Base-by-base conservation (phyloP, 1,140 invertebrate species). In the Pseudachorutes palmiensis region DNA sequence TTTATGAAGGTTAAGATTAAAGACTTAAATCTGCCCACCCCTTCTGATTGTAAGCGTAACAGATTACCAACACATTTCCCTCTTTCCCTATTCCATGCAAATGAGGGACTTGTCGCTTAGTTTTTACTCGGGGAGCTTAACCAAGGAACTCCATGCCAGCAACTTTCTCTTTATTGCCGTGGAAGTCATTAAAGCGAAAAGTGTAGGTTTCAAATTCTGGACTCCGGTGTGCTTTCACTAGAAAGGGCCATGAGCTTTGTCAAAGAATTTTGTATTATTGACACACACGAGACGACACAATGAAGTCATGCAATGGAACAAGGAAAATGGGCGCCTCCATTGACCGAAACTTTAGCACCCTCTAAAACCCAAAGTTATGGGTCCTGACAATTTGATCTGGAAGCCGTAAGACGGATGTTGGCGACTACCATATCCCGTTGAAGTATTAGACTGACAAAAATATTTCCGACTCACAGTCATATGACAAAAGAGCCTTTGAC, bases 291-390 rank as follows among this genome's bases (percentile, higher is more conserved):
- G 36, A 45, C 36, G 36, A n/a, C n/a, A n/a, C n/a, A n/a, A n/a
- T n/a, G n/a, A n/a, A n/a, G n/a, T 45, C 36, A 55, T 14, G 51
- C 3, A 55, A 22, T 55, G 24, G 24, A 55, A 22, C 24, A 14
- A 22, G 24, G 24, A 24, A 19, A 26, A 55, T 19, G 51, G 12
- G 51, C 9, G 24, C 51, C 9, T 24, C 22, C 32, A 48, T 63
- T 63, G 62, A 36, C 62, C 12, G 48, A 63, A 63, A 22, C 14
- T 63, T 63, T 63, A 63, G 62, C 31, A 63, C 62, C 33, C 62
- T 48, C 22, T 63, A 63, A 63, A 63, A 63, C 41, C 48, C 12
- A 30, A 36, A 63, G 30, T 63, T 63, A 63, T 63, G 62, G 36
- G 12, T 26, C 3, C 5, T 30, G 31, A 9, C 28, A 61, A 31